phyloP scores from a whole-genome alignment of 2,888 invertebrate species.

The Chamaedrilus cognettii region DNA sequence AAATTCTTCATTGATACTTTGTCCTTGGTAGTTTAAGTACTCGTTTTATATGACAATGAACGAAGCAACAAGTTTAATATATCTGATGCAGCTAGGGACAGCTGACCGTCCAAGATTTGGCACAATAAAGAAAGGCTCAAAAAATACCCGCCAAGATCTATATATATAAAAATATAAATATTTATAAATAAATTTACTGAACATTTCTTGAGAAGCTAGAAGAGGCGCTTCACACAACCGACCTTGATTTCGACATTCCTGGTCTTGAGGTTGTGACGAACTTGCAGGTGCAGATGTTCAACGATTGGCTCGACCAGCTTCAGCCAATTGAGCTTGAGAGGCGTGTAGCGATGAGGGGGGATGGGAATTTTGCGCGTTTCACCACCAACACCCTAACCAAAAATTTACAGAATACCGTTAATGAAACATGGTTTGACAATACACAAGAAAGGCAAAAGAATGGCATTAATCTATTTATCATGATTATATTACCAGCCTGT shows the following conservation, averaged over 20 bases:
- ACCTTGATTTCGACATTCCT: slow-evolving; percentile 85
- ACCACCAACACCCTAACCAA: slow-evolving; percentile 1
- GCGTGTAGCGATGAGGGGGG: slow-evolving; percentile 92
- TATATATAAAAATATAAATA: neutral
- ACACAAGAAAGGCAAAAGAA: too few relatives aligned
- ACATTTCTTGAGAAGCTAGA: neutral
- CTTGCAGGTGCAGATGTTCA: slow-evolving; percentile 90
- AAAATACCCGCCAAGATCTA: neutral
- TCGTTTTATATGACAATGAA: too few relatives aligned
- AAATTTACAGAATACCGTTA: neutral
- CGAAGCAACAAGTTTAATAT: too few relatives aligned
- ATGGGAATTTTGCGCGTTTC: slow-evolving; percentile 68
- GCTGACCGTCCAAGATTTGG: neutral
- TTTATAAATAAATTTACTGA: neutral
- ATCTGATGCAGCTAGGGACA: neutral
- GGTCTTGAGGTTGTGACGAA: slow-evolving; percentile 89
- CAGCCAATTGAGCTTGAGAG: slow-evolving; percentile 95
- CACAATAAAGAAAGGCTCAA: neutral
- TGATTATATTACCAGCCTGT: too few relatives aligned
- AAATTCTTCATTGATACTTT: too few relatives aligned
- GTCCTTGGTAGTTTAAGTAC: too few relatives aligned
- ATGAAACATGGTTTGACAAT: neutral
- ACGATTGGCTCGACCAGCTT: slow-evolving; percentile 96
- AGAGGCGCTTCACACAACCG: slow-evolving; percentile 21
- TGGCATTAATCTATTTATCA: too few relatives aligned